phyloP scores from a whole-genome alignment of 2,888 invertebrate genomes.

The Tenthredo notha region DNA sequence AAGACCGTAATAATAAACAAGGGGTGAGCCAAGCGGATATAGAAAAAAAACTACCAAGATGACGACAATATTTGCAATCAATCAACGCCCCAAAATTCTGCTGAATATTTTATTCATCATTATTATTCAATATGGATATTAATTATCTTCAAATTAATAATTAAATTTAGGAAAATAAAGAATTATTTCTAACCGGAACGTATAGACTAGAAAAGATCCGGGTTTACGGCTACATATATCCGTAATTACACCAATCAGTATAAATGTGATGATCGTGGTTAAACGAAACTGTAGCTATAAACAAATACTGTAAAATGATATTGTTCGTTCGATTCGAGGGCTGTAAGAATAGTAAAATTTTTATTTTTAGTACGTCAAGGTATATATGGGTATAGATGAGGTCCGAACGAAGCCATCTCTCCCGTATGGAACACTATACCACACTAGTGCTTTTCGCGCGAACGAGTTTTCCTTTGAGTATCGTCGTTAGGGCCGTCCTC shows the following conservation, averaged over 20 bases:
- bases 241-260: neutral
- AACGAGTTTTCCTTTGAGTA: constrained; percentile 25
- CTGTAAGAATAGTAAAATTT: neutral
- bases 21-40: neutral
- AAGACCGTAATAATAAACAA: constrained; percentile 2
- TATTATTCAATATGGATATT: neutral
- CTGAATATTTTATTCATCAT: neutral
- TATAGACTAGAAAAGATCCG: neutral
- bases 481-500: constrained; percentile 4
- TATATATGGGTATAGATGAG: neutral
- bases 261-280: neutral
- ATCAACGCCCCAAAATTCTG: neutral
- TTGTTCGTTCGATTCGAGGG: neutral
- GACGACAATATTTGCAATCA: neutral
- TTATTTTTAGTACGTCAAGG: neutral
- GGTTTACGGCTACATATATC: neutral
- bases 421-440: neutral
- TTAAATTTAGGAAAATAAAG: too few relatives aligned
- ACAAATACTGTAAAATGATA: neutral
- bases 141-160: too few relatives aligned
- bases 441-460: neutral
- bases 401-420: neutral
- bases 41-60: neutral
- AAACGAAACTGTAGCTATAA: neutral
- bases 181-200: too few relatives aligned